These are phyloP conservation scores for Psylliodes chrysocephalus DNA, from an alignment of 2,888 invertebrate species.

Conservation along the genomic window DNA sequence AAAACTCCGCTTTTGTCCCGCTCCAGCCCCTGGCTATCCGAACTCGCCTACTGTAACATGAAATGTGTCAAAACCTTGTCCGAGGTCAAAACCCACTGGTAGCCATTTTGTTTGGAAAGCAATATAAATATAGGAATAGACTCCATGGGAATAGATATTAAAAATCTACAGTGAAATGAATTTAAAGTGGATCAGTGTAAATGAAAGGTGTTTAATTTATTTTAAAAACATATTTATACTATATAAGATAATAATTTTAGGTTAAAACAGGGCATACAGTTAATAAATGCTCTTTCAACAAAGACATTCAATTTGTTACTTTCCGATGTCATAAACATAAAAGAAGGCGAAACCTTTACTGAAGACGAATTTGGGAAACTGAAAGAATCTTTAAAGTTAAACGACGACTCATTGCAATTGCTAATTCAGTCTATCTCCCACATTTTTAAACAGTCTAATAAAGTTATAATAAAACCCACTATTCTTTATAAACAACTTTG, in stretches of 20 bases:
- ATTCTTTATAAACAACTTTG: constrained; percentile 66
- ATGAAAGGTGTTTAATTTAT: constrained; percentile 44
- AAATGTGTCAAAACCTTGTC: too few relatives aligned
- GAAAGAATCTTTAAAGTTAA: constrained; percentile 52
- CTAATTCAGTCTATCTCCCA: constrained; percentile 57
- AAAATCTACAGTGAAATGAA: constrained; percentile 30
- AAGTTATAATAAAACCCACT: constrained; percentile 68
- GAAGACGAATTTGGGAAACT: constrained; percentile 53
- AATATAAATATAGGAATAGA: too few relatives aligned
- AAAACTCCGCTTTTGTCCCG: too few relatives aligned
- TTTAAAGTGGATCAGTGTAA: constrained; percentile 50
- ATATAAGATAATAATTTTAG: constrained; percentile 41
- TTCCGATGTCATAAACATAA: constrained; percentile 49
- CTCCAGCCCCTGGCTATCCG: too few relatives aligned
- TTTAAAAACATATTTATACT: neutral
- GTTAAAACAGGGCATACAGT: constrained; percentile 53
- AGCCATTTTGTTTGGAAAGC: too few relatives aligned
- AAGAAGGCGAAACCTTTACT: constrained; percentile 49
- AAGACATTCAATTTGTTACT: constrained; percentile 53
- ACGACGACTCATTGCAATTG: constrained; percentile 48
- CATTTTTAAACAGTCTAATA: constrained; percentile 66
- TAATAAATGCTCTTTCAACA: constrained; percentile 54
- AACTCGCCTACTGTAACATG: too few relatives aligned
- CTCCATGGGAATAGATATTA: too few relatives aligned
- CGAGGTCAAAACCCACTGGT: too few relatives aligned